Evolutionary conservation across 2,113 vertebrate species (phyloP), one percentile per base, ranked within the genome.

Genomic region (Apodemus sylvaticus): DNA sequence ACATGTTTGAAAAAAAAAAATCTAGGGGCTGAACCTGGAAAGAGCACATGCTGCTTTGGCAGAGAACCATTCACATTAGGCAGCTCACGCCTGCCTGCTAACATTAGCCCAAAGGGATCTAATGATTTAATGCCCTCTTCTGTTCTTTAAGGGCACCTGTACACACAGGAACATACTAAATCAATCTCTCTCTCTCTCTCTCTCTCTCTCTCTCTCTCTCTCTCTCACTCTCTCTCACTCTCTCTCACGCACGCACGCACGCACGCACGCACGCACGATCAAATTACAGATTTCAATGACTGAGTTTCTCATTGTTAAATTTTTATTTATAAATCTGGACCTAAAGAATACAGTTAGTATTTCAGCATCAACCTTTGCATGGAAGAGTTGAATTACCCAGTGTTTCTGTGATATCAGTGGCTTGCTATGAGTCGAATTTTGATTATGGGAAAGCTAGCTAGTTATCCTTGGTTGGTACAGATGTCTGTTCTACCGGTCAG

Each of bases 281-380:
- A 86, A 74, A 39, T 45, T 82, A 24, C 19, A 87, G 3, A 74
- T 70, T 95, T 19, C 77, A 51, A 51, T 90, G 17, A 90, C 34
- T 19, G 19, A 45, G 89, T 95, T 96, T 82, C 51, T 96, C n/a
- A 36, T 42, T 79, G 5, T 92, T 87, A 36, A 90, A 19, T 66
- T 26, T 58, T 94, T 62, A 66, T 79, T 17, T 42, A 34, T 91
- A 83, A 93, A 71, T 95, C 42, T 94, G 39, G 36, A 79, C 76
- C 68, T 45, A 89, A 77, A 91, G 74, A 89, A 51, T 19, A 64
- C 88, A 26, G 22, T n/a, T 78, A 48, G 19, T 81, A 20, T 64
- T 91, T 64, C 42, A 62, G 24, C 1, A 22, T 83, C 82, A 70
- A 74, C 60, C 36, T 86, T 91, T 76, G 14, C 3, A 0, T 87